These are phyloP conservation scores for Gerris lacustris DNA, from an alignment of 2,888 invertebrate genomes.

Conservation along the genomic window DNA sequence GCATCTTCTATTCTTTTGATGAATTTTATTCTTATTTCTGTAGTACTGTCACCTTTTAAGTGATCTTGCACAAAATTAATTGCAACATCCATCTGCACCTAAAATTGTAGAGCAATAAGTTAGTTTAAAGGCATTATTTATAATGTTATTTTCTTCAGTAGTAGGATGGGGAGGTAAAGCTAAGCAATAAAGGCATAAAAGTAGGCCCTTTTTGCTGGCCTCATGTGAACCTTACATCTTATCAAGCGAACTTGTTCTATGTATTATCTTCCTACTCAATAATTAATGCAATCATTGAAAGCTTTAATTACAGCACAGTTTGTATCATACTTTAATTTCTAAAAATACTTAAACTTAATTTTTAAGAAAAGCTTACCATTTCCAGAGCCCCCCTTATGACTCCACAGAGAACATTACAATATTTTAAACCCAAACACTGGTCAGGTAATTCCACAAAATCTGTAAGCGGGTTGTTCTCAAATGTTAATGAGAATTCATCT, in stretches of 20 bases:
- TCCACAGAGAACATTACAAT: constrained; percentile 86
- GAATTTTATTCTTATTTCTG: constrained; percentile 89
- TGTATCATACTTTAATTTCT: no score
- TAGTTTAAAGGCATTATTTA: not conserved
- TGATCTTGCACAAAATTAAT: constrained; percentile 92
- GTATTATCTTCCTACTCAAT: no score
- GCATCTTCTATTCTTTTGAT: constrained; percentile 91
- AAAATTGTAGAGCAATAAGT: constrained; percentile 22
- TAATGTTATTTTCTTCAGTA: constrained; percentile 74
- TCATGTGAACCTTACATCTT: no score
- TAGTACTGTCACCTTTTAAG: constrained; percentile 82
- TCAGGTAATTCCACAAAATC: constrained; percentile 95
- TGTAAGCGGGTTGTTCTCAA: constrained; percentile 89
- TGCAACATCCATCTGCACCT: constrained; percentile 82
- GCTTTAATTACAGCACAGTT: no score
- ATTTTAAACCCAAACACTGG: constrained; percentile 67
- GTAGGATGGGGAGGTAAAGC: no score
- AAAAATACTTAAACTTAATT: no score
- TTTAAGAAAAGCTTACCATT: constrained; percentile 54
- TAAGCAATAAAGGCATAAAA: no score
- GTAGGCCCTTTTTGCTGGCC: no score
- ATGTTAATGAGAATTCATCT: constrained; percentile 90
- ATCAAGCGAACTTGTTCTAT: no score
- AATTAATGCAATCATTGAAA: no score
- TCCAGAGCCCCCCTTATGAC: constrained; percentile 87